phyloP scores from a whole-genome alignment of 2,113 vertebrate species.

The Leucopsar rothschildi region DNA sequence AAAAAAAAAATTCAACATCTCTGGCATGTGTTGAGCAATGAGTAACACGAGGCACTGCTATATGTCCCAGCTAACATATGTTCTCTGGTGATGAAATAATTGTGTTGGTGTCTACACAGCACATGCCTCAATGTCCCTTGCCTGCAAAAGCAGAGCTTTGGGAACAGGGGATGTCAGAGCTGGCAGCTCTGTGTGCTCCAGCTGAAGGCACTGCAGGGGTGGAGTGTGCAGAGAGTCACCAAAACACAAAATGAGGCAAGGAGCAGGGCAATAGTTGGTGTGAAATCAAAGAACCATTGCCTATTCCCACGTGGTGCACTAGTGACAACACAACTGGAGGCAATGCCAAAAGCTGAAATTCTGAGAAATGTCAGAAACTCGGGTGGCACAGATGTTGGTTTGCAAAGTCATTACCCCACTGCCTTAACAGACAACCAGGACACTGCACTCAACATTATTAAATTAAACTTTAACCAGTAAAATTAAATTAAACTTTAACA shows the following conservation, averaged over 20 bases:
- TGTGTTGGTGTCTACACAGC: neutral
- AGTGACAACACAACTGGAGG: accelerated
- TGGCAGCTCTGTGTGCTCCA: neutral
- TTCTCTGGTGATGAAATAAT: neutral
- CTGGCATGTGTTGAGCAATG: neutral
- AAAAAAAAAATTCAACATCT: neutral
- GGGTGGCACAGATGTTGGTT: neutral
- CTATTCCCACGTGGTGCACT: neutral
- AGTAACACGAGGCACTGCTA: neutral
- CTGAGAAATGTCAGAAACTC: neutral
- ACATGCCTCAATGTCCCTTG: neutral
- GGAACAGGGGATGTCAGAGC: neutral
- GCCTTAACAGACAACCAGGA: neutral
- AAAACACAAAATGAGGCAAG: neutral
- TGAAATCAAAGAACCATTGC: neutral
- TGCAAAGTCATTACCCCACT: neutral
- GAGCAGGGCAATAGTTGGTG: neutral
- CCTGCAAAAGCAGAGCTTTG: neutral
- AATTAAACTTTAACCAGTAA: neutral
- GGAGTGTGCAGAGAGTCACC: neutral
- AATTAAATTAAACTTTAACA: neutral
- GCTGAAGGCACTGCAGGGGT: neutral
- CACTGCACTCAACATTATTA: neutral
- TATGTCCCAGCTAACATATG: neutral
- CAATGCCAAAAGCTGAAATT: neutral